Evolutionary conservation across 2,888 invertebrate species (phyloP), one percentile per base, ranked within the genome.

Genomic region (Tridacna crocea): DNA sequence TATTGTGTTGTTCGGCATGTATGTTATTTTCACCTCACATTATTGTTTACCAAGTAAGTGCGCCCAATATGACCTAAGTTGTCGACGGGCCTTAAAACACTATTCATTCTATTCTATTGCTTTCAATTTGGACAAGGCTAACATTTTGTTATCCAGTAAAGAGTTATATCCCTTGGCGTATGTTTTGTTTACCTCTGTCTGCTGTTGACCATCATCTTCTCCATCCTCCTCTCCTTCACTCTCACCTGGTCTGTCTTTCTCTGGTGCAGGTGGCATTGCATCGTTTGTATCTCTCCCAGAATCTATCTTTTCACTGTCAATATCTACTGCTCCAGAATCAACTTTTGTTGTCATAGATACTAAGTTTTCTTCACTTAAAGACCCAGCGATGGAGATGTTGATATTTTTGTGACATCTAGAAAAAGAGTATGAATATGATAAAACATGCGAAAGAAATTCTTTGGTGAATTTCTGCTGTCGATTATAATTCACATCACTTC

Each of bases 361-460:
- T 22, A 61, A 15, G 36, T 60, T 74, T 22, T 74, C 61, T 24
- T 74, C 74, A 26, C 47, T 61, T 0, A 61, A 6, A 15, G 74
- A 74, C 15, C 46, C 46, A 46, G 22, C 60, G 4, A 74, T 74
- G 22, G 74, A 74, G 36, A 74, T 74, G 74, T 74, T 74, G 17
- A 63, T 74, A 10, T 74, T 24, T 19, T 74, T 61, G 74, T 74
- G 74, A 24, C 74, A 74, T 51, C 74, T 74, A 46, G 11, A 66
- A 27, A 36, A 63, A 22, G 12, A 55, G 55, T 55, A 19, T 19
- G 17, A n/a, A 55, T 55, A n/a, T 55, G 10, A 6, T 55, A 55
- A 1, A 19, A 6, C 19, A 55, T 10, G 10, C 10, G 17, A 10
- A 55, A 55, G 36, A 8, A 8, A 36, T 36, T 8, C 8, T 36